phyloP scores from a whole-genome alignment of 2,888 invertebrate species.

The Thalpophila matura region DNA sequence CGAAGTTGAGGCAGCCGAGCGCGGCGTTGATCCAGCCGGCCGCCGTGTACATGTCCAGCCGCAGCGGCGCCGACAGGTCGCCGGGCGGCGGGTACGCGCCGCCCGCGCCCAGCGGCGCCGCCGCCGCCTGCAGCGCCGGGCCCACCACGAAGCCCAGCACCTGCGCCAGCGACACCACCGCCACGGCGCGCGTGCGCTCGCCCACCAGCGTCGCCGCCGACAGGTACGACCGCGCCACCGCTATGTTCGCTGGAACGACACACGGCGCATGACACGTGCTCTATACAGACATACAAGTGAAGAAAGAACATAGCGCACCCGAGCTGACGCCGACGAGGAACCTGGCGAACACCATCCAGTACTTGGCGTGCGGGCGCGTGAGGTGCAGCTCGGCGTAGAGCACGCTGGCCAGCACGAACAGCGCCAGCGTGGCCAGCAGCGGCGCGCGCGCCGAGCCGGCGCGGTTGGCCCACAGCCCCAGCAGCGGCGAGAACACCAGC shows the following conservation, averaged over 20 bases:
- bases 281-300: no score
- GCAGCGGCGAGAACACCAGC: conserved; percentile 95
- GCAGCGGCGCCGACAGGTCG: conserved; percentile 88
- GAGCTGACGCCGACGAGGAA: conserved; percentile 96
- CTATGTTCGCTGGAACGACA: conserved; percentile 93
- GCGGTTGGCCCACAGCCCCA: conserved; percentile 96
- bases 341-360: conserved; percentile 94
- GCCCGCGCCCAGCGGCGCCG: conserved; percentile 94
- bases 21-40: conserved; percentile 96
- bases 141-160: conserved; percentile 97
- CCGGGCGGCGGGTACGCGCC: conserved; percentile 84
- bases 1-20: conserved; percentile 93
- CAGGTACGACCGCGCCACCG: conserved; percentile 95
- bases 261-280: no score
- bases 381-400: conserved; percentile 94
- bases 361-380: conserved; percentile 92
- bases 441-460: conserved; percentile 93
- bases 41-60: conserved; percentile 96
- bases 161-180: conserved; percentile 96
- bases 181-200: conserved; percentile 96
- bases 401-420: conserved; percentile 94
- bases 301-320: conserved; percentile 85
- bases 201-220: conserved; percentile 95
- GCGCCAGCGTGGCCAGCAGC: conserved; percentile 92
- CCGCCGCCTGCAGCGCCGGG: conserved; percentile 95